These are phyloP conservation scores for Blennius ocellaris DNA, from an alignment of 2,113 vertebrate genomes.

Conservation along the genomic window DNA sequence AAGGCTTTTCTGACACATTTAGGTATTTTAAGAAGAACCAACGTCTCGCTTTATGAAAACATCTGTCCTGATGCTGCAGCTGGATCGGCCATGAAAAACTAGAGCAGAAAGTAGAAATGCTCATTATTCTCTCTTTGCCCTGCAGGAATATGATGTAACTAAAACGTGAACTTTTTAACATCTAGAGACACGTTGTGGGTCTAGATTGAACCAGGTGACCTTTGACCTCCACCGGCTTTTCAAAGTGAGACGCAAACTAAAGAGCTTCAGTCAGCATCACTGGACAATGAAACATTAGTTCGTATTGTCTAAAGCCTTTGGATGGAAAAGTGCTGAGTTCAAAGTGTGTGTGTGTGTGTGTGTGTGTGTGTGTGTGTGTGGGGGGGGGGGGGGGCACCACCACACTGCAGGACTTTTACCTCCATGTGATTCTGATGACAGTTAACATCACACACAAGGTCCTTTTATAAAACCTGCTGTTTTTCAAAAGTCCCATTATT, in stretches of 20 bases:
- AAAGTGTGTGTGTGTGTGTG: slow-evolving; percentile 36
- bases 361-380: slow-evolving; percentile 24
- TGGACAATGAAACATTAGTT: slow-evolving; percentile 58
- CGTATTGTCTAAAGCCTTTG: slow-evolving; percentile 57
- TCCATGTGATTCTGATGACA: too few relatives aligned
- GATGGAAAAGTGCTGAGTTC: slow-evolving; percentile 68
- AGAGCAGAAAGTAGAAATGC: too few relatives aligned
- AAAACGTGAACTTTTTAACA: background rate
- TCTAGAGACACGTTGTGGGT: background rate
- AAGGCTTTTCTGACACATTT: too few relatives aligned
- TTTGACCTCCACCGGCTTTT: slow-evolving; percentile 17
- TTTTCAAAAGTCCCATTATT: too few relatives aligned
- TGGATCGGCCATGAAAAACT: too few relatives aligned
- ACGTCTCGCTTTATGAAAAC: too few relatives aligned
- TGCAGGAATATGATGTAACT: too few relatives aligned
- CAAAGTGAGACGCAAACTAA: slow-evolving; percentile 45
- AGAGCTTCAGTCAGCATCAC: slow-evolving; percentile 58
- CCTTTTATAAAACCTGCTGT: too few relatives aligned
- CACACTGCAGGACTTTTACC: background rate
- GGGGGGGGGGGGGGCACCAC: slow-evolving; percentile 32
- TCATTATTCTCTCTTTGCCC: too few relatives aligned
- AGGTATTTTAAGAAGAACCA: too few relatives aligned
- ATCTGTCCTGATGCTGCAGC: too few relatives aligned
- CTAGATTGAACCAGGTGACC: slow-evolving; percentile 4
- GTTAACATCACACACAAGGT: too few relatives aligned